phyloP scores from a whole-genome alignment of 2,797 vertebrate species.

The Tokudaia muenninki region DNA sequence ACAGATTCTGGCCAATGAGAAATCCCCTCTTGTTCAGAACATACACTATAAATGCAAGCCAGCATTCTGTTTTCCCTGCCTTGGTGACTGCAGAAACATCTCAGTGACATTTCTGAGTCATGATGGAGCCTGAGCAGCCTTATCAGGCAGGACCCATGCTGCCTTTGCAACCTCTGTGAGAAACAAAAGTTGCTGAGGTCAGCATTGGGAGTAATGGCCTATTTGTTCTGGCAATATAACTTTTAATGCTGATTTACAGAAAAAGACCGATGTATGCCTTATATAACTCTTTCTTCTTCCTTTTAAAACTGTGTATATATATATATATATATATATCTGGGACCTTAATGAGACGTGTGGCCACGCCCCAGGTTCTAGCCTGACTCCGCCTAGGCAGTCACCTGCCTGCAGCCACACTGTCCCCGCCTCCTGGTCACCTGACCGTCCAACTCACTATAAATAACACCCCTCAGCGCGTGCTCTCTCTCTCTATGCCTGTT shows the following conservation, averaged over 20 bases:
- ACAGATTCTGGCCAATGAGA: background rate
- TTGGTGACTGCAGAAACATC: too few species aligned
- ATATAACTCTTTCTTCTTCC: background rate
- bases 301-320: background rate
- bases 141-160: rapidly evolving
- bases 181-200: background rate
- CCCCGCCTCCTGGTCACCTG: too few species aligned
- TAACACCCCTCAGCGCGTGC: too few species aligned
- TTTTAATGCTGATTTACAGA: background rate
- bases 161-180: background rate
- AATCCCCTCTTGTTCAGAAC: background rate
- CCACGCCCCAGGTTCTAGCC: too few species aligned
- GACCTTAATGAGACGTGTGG: too few species aligned
- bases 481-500: too few species aligned
- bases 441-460: too few species aligned
- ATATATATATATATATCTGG: too few species aligned
- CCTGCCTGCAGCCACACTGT: too few species aligned
- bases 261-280: background rate
- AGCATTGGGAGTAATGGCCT: background rate
- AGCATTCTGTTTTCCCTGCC: background rate
- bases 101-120: background rate
- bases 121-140: too few species aligned
- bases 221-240: background rate
- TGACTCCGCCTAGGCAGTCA: too few species aligned
- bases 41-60: background rate